Conservation (phyloP, 2,113 vertebrate species). For the Indicator indicator region DNA sequence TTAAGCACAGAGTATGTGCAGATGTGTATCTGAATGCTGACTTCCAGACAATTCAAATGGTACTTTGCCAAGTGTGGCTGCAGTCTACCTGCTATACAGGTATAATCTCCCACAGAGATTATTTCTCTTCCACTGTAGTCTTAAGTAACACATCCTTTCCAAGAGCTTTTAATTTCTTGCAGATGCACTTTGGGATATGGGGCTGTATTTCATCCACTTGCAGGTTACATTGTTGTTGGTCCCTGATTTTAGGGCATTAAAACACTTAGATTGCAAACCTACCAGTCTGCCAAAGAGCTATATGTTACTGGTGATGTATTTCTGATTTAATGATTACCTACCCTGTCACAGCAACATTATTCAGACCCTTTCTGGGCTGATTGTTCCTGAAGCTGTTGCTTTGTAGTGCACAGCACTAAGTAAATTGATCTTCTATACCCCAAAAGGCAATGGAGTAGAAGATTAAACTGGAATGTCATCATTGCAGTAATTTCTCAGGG, state of each 20-base stretch:
- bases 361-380: not conserved
- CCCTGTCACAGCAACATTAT: not conserved
- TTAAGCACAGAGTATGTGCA: not conserved
- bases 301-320: not conserved
- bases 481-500: slow-evolving; percentile 2
- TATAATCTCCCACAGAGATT: not conserved
- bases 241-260: not conserved
- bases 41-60: not conserved
- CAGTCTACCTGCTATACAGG: not conserved
- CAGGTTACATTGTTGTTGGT: not conserved
- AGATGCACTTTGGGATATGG: not conserved
- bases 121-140: not conserved
- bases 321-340: not conserved
- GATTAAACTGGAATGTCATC: slow-evolving; percentile 18
- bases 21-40: not conserved
- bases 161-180: not conserved
- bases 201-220: not conserved
- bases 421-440: not conserved
- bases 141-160: not conserved
- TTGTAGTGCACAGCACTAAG: not conserved
- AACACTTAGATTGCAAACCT: not conserved
- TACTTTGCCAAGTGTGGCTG: not conserved
- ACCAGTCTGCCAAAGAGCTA: not conserved
- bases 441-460: not conserved
- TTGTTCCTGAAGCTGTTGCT: not conserved